Base-by-base conservation (phyloP, 2,888 invertebrate species). In the Nemotelus nigrinus region DNA sequence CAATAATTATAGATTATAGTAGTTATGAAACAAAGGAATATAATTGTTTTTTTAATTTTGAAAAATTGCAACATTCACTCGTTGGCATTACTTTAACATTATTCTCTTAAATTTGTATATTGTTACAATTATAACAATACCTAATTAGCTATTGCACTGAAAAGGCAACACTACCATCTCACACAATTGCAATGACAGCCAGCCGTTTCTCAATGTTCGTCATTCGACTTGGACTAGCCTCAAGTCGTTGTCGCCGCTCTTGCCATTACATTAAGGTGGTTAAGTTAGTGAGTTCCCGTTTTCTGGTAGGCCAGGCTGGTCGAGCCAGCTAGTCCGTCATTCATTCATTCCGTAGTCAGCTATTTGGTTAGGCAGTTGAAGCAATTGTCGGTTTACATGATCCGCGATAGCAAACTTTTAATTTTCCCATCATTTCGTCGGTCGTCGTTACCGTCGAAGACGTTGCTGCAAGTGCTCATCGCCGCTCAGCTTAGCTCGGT, bases 221-320 rank as follows among this genome's bases (percentile, higher is more conserved):
- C 7, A 65, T 3, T 53, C 53, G 68, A 55, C 57, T 71, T 71
- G 57, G 50, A 53, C 68, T 71, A 48, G 57, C 48, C 74, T 74
- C 57, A 74, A 74, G 74, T 74, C 43, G 25, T 25, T 25, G 25
- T 25, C 25, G 25, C 25, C 25, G 25, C 25, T 25, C 44, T 44
- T 63, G 60, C 43, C 48, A 48, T 25, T 74, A 48, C 74, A 39
- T 39, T 48, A 5, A 44, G 58, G 57, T 25, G 25, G 25, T 25
- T 25, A 25, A 25, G 25, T 25, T 25, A 25, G 25, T 72, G 57
- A 74, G 74, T 74, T 74, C 63, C 39, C 74, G 48, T 74, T 74
- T 74, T 74, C 74, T 63, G 39, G 74, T 74, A 48, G 7, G 60
- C 60, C 48, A 50, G 74, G 63, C 63, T 74, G 74, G 60, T 57